phyloP scores from a whole-genome alignment of 1,140 invertebrate genomes.

The Tetramorium simillimum region DNA sequence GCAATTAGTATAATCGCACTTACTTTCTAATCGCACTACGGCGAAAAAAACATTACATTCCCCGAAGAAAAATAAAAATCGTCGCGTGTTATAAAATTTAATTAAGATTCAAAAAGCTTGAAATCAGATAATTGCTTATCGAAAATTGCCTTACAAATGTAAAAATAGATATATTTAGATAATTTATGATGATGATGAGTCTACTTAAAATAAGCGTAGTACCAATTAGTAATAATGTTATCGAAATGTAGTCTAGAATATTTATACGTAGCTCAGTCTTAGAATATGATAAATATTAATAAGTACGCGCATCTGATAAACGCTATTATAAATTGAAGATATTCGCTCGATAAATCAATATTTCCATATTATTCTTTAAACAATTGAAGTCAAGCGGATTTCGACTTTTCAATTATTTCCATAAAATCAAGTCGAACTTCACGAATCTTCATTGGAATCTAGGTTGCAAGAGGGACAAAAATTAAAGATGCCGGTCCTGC shows the following conservation, averaged over 20 bases:
- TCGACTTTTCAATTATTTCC: neutral
- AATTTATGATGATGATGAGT: neutral
- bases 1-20: conserved; percentile 18
- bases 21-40: conserved; percentile 35
- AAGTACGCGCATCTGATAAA: neutral
- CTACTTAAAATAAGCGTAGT: conserved; percentile 45
- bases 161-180: neutral
- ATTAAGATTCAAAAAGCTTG: neutral
- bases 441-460: conserved; percentile 65
- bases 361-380: neutral
- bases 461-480: conserved; percentile 74
- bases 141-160: neutral
- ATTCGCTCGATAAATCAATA: conserved; percentile 18
- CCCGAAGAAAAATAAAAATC: neutral
- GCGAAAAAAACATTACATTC: neutral
- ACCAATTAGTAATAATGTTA: neutral
- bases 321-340: neutral
- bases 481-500: conserved; percentile 87
- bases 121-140: neutral
- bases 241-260: conserved; percentile 39
- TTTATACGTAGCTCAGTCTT: conserved; percentile 55
- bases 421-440: neutral
- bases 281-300: neutral
- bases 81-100: neutral
- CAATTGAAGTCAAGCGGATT: neutral